phyloP scores from a whole-genome alignment of 2,888 invertebrate genomes.

The Yponomeuta malinellus region DNA sequence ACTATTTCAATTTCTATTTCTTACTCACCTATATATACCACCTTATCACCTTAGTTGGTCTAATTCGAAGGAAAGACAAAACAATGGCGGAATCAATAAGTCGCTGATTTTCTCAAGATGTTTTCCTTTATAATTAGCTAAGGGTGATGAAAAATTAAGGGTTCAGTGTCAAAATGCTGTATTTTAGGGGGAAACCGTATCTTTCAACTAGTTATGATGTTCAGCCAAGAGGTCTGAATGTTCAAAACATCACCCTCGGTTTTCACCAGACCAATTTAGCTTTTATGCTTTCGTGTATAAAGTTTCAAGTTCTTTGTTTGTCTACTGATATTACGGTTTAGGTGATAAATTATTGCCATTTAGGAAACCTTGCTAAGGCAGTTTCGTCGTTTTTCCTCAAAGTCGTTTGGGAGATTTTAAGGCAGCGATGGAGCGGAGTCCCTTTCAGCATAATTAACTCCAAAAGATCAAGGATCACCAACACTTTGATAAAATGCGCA shows the following conservation, averaged over 20 bases:
- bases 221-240: background rate
- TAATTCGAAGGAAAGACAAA: too few species aligned
- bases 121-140: too few species aligned
- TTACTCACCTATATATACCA: too few species aligned
- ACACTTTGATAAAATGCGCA: too few species aligned
- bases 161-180: background rate
- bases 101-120: too few species aligned
- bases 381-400: background rate
- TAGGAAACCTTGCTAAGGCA: background rate
- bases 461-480: background rate
- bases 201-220: background rate
- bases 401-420: background rate
- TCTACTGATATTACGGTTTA: background rate
- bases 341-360: background rate
- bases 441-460: background rate
- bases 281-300: background rate
- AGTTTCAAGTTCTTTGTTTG: background rate
- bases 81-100: too few species aligned
- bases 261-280: background rate
- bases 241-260: background rate
- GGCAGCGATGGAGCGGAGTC: background rate
- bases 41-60: too few species aligned
- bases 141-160: background rate
- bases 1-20: too few species aligned
- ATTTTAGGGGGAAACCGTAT: background rate